Conservation (phyloP, 2,113 vertebrate genomes). For the Muntiacus reevesi region DNA sequence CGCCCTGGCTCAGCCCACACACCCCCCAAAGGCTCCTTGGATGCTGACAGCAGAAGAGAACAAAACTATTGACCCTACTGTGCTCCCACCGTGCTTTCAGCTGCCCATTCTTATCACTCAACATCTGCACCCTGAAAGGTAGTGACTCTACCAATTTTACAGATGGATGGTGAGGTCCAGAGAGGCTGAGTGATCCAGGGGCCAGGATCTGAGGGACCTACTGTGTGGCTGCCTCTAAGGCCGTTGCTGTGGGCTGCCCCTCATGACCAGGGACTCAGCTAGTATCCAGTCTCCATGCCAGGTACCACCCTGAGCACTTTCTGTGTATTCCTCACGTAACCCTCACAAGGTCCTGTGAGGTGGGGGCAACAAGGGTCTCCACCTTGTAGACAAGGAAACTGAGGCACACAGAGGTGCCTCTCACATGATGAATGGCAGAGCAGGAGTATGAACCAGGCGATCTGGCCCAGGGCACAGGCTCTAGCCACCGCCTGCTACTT, state of each 20-base stretch:
- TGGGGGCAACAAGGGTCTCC: not conserved
- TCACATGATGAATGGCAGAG: not conserved
- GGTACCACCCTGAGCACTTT: not conserved
- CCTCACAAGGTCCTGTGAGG: not conserved
- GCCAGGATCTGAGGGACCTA: not conserved
- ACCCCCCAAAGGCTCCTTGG: rapidly evolving
- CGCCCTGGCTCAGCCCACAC: not conserved
- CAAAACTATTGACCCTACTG: not conserved
- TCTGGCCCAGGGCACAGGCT: not conserved
- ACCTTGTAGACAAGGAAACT: not conserved
- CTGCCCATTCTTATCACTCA: not conserved
- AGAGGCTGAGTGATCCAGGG: not conserved
- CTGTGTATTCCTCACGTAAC: rapidly evolving
- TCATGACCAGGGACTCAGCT: not conserved
- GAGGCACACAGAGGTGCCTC: not conserved
- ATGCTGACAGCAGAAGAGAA: not conserved
- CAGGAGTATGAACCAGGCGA: not conserved
- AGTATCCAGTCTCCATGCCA: rapidly evolving
- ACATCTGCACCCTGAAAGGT: not conserved
- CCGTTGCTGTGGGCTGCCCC: not conserved
- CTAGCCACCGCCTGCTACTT: not conserved
- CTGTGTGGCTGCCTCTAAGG: not conserved
- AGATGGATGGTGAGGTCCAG: not conserved
- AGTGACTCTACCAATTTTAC: not conserved
- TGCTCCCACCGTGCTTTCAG: not conserved